Percentiles rank a stretch among this genome's conserved stretches.
These are phyloP conservation scores for Pterostichus niger DNA, from an alignment of 2,888 invertebrate genomes.

Conservation along the genomic window DNA sequence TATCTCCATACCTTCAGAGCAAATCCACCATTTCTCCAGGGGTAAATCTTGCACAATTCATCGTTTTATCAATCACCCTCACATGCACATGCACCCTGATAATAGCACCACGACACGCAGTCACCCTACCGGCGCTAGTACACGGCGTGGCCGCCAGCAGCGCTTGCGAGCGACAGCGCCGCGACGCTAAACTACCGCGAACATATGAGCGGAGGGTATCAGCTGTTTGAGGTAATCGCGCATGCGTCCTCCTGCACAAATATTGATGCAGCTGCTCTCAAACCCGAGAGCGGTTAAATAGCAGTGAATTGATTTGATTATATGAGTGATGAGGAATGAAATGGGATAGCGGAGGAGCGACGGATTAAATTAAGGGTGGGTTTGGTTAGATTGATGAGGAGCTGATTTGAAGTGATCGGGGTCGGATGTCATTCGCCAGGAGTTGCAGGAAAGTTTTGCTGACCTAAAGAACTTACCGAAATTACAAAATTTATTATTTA, in stretches of 20 bases:
- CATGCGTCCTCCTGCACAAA: slow-evolving; percentile 45
- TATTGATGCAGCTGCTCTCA: slow-evolving; percentile 57
- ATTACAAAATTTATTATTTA: too few relatives aligned
- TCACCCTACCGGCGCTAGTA: slow-evolving; percentile 19
- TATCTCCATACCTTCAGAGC: background rate
- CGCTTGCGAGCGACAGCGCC: slow-evolving; percentile 4
- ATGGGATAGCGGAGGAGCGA: slow-evolving; percentile 33
- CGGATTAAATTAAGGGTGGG: slow-evolving; percentile 42
- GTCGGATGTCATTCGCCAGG: background rate
- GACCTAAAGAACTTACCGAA: too few relatives aligned
- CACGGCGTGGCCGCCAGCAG: slow-evolving; percentile 30
- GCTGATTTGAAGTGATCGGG: slow-evolving; percentile 26
- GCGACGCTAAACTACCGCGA: slow-evolving; percentile 19
- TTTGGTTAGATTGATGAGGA: slow-evolving; percentile 38
- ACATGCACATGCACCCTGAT: slow-evolving; percentile 25
- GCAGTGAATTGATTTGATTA: slow-evolving; percentile 62
- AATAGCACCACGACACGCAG: slow-evolving; percentile 22
- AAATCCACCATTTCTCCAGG: background rate
- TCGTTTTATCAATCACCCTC: slow-evolving; percentile 39
- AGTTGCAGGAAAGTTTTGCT: background rate
- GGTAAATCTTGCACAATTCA: slow-evolving; percentile 27
- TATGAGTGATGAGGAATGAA: slow-evolving; percentile 34
- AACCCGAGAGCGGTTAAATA: slow-evolving; percentile 26
- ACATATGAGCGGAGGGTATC: slow-evolving; percentile 35
- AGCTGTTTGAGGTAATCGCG: slow-evolving; percentile 42